Evolutionary conservation across 2,888 invertebrate species (phyloP), one percentile per base, ranked within the genome.

Genomic region (Enchytraeus crypticus): DNA sequence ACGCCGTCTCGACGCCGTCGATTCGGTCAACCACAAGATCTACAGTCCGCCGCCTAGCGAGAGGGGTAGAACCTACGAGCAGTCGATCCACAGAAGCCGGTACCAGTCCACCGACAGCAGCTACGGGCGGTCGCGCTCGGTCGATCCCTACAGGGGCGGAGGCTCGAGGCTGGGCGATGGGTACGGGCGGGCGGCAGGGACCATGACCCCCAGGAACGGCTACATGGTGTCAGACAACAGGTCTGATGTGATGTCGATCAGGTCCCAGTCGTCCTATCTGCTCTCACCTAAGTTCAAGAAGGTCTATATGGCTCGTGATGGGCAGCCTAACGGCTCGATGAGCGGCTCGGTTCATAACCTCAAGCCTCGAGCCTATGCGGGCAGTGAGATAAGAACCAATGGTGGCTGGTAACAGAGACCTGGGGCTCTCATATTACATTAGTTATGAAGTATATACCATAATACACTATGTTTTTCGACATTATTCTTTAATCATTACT

Each of bases 191-290:
- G 29, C 14, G 14, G 53, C 21, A 23, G 2, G 26, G 14, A 11
- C 53, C 29, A 21, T 2, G 21, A 30, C 21, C 30, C 32, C 1
- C 43, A 43, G n/a, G 11, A 23, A 21, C 14, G 26, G 49, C 49
- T 49, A 23, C 49, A 49, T 38, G 38, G 18, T 18, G 38, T 38
- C 38, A 21, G 14, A 43, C 14, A n/a, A 49, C 11, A 32, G 26
- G 38, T 34, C 34, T 32, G 54, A 54, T 18, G 23, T 32, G 21
- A n/a, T 54, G 43, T 54, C 54, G 11, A 18, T 32, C 1, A 2
- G 23, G 54, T 54, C 54, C 21, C 54, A 54, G 43, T 54, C 54
- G 54, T 54, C 54, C 33, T 54, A 54, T 32, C 34, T 33, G 18
- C 43, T 54, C 33, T 32, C 32, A 4, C 54, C 54, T 21, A 4